Base-by-base conservation (phyloP, 2,113 vertebrate genomes). In the Polyodon spathula region DNA sequence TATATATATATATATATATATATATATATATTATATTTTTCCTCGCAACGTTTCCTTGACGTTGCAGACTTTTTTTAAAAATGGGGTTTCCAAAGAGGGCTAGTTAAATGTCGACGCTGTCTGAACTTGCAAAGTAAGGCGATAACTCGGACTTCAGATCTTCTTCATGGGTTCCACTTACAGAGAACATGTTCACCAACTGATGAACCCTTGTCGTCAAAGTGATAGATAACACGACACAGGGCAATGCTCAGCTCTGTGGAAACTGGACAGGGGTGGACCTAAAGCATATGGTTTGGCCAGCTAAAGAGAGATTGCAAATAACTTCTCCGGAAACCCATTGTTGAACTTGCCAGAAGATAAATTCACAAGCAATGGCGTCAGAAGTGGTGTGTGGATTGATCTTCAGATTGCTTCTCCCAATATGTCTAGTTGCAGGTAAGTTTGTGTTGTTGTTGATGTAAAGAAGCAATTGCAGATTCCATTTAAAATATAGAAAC, bases 371-470 rank as follows among this genome's bases (percentile, higher is more conserved):
- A 81, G 76, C 73, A 66, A 97, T 97, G 94, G 94, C 93, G 78
- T 96, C 90, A 55, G 89, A 97, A 76, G 89, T 93, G 78, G 89
- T 93, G 79, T 97, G 95, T 74, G 95, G 95, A 59, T 84, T 98
- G 70, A 76, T 93, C 82, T 97, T 97, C 86, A 89, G 95, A 73
- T 76, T 98, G 50, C 87, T 98, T 67, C 88, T 98, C 70, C 95
- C 95, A 38, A 48, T 93, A 57, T 98, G 93, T 80, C 81, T 97
- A 63, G 84, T 89, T 74, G 89, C 92, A 71, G 93, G 95, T 98
- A 82, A 86, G 92, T 76, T 64, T 27, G n/a, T n/a, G n/a, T 27
- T 27, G 27, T 27, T 27, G 27, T 27, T 27, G 27, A 27, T 27
- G 27, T 27, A 27, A 27, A 3, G 2, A 27, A 27, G 27, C 27